Evolutionary conservation across 2,797 vertebrate genomes (phyloP), one percentile per base, ranked within the genome.

Genomic region (Amniataba percoides): DNA sequence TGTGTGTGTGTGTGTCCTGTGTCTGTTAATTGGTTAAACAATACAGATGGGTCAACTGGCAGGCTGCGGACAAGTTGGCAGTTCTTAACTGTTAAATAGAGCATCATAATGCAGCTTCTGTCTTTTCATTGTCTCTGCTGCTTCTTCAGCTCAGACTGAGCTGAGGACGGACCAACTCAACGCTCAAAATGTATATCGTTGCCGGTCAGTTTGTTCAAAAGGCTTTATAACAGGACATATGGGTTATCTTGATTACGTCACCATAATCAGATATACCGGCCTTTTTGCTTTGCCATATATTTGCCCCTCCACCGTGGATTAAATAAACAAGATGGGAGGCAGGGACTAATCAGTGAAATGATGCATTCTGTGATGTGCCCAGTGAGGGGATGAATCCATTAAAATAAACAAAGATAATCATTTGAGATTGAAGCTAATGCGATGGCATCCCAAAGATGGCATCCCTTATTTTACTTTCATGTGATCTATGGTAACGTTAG

Each of bases 61-160:
- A 74, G 78, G 13, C 66, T 40, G 36, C 68, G 52, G 76, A 43
- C 64, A 27, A 62, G 42, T 71, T 87, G 79, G 77, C 68, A 80
- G 7, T 19, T 4, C 63, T 46, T 40, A 49, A 68, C 74, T 18
- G 71, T 76, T 74, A 56, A 80, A 74, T 69, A 46, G 78, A 86
- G 78, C 89, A 43, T 71, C 64, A 82, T 70, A 81, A 77, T 81
- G 62, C 62, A 65, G 18, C 63, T 77, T 87, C 89, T 86, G 79
- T 88, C 27, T 80, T 31, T 55, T 75, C 40, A 59, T 79, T 73
- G 74, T 77, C 62, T 45, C 8, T 53, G 64, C 19, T 19, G 61
- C 3, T 77, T 71, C 40, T 81, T 39, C 61, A 63, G 16, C 55
- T 58, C 27, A 53, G 67, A 43, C 59, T 57, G 53, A 66, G 71